phyloP scores from a whole-genome alignment of 2,113 vertebrate genomes.

The Xenopus laevis region DNA sequence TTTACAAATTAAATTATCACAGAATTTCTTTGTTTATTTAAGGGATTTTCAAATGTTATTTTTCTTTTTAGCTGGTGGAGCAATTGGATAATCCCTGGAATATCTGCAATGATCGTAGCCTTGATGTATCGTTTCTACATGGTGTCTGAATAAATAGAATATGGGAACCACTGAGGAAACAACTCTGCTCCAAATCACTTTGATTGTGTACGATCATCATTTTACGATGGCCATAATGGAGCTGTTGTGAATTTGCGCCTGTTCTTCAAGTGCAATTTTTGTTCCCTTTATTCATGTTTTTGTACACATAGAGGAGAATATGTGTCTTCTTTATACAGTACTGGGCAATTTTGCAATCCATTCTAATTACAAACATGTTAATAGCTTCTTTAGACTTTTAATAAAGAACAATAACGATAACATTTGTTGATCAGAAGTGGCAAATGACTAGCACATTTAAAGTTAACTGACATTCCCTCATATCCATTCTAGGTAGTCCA shows the following conservation, averaged over 20 bases:
- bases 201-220: slow-evolving; percentile 40
- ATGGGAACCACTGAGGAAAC: slow-evolving; percentile 34
- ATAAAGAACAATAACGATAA: not conserved
- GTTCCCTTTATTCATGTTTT: not conserved
- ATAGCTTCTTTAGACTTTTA: not conserved
- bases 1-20: too few species aligned
- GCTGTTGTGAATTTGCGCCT: not conserved
- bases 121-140: slow-evolving; percentile 78
- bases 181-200: slow-evolving; percentile 31
- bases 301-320: not conserved
- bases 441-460: too few species aligned
- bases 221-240: slow-evolving; percentile 7
- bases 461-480: too few species aligned
- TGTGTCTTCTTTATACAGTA: not conserved
- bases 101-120: slow-evolving; percentile 71
- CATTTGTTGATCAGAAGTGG: too few species aligned
- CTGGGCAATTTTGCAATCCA: not conserved
- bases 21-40: too few species aligned
- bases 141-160: slow-evolving; percentile 58
- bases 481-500: too few species aligned
- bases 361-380: not conserved
- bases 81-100: slow-evolving; percentile 76
- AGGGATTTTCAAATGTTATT: too few species aligned
- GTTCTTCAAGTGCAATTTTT: not conserved
- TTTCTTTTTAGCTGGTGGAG: slow-evolving; percentile 73